These are phyloP conservation scores for Gorsachius magnificus DNA, from an alignment of 2,797 vertebrate species.

Conservation along the genomic window DNA sequence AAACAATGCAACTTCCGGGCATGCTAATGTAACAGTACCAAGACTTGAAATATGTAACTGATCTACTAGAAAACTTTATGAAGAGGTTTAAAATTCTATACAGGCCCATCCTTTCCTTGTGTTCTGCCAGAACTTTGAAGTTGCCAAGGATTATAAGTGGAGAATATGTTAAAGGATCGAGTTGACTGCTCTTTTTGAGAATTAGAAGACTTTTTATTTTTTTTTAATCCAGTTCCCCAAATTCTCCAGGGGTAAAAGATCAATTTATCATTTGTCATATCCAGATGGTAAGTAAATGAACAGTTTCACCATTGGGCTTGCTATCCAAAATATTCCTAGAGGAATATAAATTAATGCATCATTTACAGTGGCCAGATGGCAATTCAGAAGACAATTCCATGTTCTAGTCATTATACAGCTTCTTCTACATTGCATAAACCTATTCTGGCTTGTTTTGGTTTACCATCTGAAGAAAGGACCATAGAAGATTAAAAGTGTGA, in stretches of 20 bases:
- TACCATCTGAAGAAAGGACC: background rate
- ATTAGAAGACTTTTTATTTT: background rate
- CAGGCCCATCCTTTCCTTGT: background rate
- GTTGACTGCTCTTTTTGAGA: background rate
- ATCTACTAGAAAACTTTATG: background rate
- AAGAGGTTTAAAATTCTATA: background rate
- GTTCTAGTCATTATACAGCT: background rate
- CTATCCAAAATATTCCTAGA: slow-evolving; percentile 39
- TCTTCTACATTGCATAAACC: background rate
- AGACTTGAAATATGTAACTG: background rate
- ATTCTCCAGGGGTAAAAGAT: slow-evolving; percentile 17
- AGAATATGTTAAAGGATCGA: background rate
- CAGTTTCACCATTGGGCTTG: slow-evolving; percentile 22
- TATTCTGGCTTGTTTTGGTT: background rate
- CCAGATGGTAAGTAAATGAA: slow-evolving; percentile 59
- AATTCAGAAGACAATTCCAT: slow-evolving; percentile 18
- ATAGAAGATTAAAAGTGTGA: background rate
- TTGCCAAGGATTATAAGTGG: background rate
- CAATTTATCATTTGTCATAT: slow-evolving; percentile 56
- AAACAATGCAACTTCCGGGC: background rate
- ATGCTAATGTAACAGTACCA: background rate
- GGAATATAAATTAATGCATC: slow-evolving; percentile 54
- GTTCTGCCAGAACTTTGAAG: background rate
- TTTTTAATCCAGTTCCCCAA: background rate
- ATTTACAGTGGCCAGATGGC: slow-evolving; percentile 52